A percentile compares a stretch with the other conserved stretches of the same genome.
phyloP scores from a whole-genome alignment of 2,797 vertebrate species.

The Iguana delicatissima region DNA sequence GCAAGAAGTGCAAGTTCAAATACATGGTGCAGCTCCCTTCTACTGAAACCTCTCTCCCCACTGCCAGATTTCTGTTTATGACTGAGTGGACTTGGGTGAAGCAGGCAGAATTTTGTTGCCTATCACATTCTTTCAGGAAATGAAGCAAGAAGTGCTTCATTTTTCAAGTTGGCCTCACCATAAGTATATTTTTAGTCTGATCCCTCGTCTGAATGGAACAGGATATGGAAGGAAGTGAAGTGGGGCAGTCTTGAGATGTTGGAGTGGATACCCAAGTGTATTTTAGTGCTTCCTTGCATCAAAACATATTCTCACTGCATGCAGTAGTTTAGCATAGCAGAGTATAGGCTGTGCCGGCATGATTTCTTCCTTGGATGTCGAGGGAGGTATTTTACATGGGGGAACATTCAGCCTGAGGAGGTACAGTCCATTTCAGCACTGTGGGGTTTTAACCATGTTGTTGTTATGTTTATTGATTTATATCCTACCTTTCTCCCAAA shows the following conservation, averaged over 20 bases:
- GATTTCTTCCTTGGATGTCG: background rate
- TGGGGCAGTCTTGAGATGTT: too few relatives aligned
- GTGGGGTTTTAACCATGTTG: background rate
- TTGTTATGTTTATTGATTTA: too few relatives aligned
- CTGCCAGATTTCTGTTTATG: background rate
- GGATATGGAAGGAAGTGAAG: background rate
- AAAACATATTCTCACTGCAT: background rate
- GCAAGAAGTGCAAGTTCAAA: background rate
- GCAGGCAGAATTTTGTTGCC: background rate
- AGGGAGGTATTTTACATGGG: background rate
- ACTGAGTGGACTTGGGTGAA: background rate
- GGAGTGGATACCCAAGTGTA: background rate
- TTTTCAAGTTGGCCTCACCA: background rate
- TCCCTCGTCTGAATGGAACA: background rate
- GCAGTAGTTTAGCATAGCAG: background rate
- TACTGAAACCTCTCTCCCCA: background rate
- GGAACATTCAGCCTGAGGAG: background rate
- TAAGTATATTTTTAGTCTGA: background rate
- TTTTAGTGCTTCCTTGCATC: background rate
- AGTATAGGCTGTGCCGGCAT: background rate
- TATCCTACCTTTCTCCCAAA: too few relatives aligned
- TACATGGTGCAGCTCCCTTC: background rate
- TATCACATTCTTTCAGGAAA: background rate
- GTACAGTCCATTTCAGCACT: background rate
- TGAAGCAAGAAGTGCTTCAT: background rate